Percentiles rank a stretch among this genome's conserved stretches.
Conservation (phyloP, 2,797 vertebrate species). For the Pyrocephalus nanus region DNA sequence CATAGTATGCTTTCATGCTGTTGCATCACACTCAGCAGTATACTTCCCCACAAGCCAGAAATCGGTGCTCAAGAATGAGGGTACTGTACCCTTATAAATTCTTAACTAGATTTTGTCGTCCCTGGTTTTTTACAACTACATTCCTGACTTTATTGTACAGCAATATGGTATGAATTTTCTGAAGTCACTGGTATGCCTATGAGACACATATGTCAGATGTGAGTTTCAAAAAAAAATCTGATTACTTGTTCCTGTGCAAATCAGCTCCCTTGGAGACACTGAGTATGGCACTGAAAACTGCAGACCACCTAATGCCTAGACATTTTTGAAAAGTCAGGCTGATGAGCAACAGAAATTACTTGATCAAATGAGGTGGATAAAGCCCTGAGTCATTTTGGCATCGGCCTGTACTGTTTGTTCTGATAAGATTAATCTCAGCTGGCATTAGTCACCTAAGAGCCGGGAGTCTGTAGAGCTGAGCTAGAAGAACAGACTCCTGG, state of each 20-base stretch:
- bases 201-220: not conserved
- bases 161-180: not conserved
- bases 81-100: not conserved
- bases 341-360: not conserved
- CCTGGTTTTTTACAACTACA: not conserved
- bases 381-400: not conserved
- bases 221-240: not conserved
- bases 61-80: not conserved
- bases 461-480: not conserved
- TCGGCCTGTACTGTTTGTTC: not conserved
- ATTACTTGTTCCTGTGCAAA: not conserved
- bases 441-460: not conserved
- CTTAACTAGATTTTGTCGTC: not conserved
- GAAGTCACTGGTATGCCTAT: not conserved
- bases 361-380: not conserved
- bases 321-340: not conserved
- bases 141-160: not conserved
- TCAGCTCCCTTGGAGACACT: accelerated
- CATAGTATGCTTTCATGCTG: not conserved
- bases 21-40: not conserved
- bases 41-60: not conserved
- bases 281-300: not conserved
- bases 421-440: not conserved
- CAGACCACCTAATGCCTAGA: not conserved
- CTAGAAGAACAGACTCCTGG: not conserved